Base-by-base conservation (phyloP, 2,888 invertebrate species). In the Limnephilus marmoratus region DNA sequence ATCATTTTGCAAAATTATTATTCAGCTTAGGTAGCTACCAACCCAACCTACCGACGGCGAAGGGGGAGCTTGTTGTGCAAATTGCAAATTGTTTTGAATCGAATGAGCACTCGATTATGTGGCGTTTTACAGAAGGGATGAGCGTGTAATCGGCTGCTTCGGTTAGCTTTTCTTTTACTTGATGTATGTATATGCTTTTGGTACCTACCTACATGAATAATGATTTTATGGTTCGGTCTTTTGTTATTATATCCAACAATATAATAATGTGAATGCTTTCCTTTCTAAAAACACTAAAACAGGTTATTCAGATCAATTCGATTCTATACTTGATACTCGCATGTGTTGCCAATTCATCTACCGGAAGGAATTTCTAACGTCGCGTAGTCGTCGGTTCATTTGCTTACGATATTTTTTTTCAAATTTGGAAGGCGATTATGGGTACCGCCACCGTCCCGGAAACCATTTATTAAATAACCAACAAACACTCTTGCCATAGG, bases 1-100 rank as follows among this genome's bases (percentile, higher is more conserved):
- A 90, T 90, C 90, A 90, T 86, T 91, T 85, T 31, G 91, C 80
- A 34, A 29, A 91, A 91, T 86, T 91, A 86, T 91, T 91, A 91
- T 91, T 91, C 91, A 91, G 83, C 81, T 68, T 68, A 53, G 53
- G 53, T 18, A 18, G 53, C 18, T 53, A 53, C 18, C 53, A 24
- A 53, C 53, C 18, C 41, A 18, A 49, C 49, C 49, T 49, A 49
- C 49, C 15, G 49, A 18, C 81, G 86, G 37, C 81, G 86, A n/a
- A n/a, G 68, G 86, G 91, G 91, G 86, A 41, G 34, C 83, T 85
- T 91, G 91, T 86, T 86, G 91, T 91, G 91, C 91, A 91, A 91
- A 91, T 91, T 91, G 86, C 41, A 86, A 91, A 91, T 86, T 91
- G 86, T 91, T 91, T 91, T 86, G 80, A 34, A 86, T 86, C 53